A percentile compares a stretch with the other conserved stretches of the same genome.
These are phyloP conservation scores for Caprella mutica DNA, from an alignment of 2,888 invertebrate genomes.

Conservation along the genomic window DNA sequence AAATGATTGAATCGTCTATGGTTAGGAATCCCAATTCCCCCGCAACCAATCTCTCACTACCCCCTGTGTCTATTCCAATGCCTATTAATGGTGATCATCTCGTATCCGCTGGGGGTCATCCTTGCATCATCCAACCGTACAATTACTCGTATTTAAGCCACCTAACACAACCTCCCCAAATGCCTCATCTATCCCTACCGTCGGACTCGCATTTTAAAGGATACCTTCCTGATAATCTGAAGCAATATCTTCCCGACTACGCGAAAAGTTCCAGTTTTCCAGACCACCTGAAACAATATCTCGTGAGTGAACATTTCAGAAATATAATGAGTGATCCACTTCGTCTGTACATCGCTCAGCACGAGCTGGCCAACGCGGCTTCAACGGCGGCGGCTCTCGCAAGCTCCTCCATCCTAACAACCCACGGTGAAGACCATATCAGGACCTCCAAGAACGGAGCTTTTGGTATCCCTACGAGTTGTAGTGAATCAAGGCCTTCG, in stretches of 20 bases:
- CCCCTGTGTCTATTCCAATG: neutral
- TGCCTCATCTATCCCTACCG: no score
- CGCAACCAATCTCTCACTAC: neutral
- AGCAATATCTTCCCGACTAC: neutral
- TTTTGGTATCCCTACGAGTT: neutral
- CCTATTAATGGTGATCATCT: neutral
- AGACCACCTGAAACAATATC: conserved; percentile 1
- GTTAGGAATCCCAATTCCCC: conserved; percentile 1
- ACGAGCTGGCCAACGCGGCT: conserved; percentile 1
- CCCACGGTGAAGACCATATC: neutral
- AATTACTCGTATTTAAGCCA: neutral
- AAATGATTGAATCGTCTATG: conserved; percentile 7
- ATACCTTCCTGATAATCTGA: neutral
- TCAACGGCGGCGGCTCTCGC: neutral
- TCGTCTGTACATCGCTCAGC: conserved; percentile 4
- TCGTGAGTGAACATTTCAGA: neutral
- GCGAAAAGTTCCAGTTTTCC: neutral
- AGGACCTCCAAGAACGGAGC: neutral
- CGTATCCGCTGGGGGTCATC: neutral
- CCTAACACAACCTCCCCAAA: conserved; percentile 3
- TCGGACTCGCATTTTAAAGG: no score
- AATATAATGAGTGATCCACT: conserved; percentile 4
- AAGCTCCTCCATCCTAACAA: neutral
- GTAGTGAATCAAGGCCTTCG: no score
- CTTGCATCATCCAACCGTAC: conserved; percentile 1